These are phyloP conservation scores for Amaurobius ferox DNA, from an alignment of 2,888 invertebrate genomes.

Conservation along the genomic window DNA sequence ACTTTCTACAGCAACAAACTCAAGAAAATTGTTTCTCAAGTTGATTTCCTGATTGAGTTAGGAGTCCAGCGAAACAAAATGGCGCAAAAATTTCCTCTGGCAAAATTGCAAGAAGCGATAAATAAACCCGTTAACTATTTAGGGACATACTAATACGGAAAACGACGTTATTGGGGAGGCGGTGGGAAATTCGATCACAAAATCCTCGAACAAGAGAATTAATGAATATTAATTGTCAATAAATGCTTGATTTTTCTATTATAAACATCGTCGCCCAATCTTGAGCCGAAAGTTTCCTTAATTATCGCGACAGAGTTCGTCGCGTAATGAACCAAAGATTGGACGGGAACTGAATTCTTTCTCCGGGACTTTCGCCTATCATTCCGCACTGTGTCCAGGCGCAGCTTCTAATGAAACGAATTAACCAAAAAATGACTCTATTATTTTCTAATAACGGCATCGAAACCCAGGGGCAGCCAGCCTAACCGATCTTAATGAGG, in stretches of 20 bases:
- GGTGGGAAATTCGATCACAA: neutral
- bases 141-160: neutral
- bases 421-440: conserved; percentile 6
- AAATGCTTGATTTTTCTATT: neutral
- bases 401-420: neutral
- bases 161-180: neutral
- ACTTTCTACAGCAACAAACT: too few species aligned
- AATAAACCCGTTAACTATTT: neutral
- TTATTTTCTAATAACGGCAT: conserved; percentile 15
- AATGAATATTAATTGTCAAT: conserved; percentile 1
- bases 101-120: too few species aligned
- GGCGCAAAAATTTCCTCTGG: too few species aligned
- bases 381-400: neutral
- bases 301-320: neutral
- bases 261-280: neutral
- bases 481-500: neutral
- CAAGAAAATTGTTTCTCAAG: too few species aligned
- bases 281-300: conserved; percentile 1
- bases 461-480: neutral
- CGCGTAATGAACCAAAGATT: conserved; percentile 12
- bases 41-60: too few species aligned
- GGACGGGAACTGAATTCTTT: conserved; percentile 1
- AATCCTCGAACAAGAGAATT: neutral
- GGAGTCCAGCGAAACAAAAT: too few species aligned
- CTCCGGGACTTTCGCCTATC: neutral